Base-by-base conservation (phyloP, 2,113 vertebrate species). In the Neolamprologus hecqui region DNA sequence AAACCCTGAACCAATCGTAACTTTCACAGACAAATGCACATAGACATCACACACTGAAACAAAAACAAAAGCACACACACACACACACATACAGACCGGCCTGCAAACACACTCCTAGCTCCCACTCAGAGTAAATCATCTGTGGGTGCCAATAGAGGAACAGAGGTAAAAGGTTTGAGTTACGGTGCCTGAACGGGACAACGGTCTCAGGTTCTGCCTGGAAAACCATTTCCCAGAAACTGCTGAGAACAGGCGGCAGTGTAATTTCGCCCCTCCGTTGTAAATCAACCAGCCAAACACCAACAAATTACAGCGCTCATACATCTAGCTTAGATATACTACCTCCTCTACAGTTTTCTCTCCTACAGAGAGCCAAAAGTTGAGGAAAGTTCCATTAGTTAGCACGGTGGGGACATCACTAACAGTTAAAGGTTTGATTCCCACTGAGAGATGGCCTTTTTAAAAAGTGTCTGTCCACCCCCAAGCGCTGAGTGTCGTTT, bases 361-460 rank as follows among this genome's bases (percentile, higher is more conserved):
- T 42, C 37, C 58, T 9, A 6, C 82, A 17, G 57, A n/a, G 57
- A 82, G 28, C 17, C 81, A 37, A 9, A 85, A 84, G 65, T 79
- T 6, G 17, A 10, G 28, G 3, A 63, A 85, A 79, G 75, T 79
- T 91, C 81, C 40, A 55, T 81, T 37, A 79, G 73, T 63, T 75
- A 17, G 37, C 8, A 42, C 1, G 28, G 58, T 21, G 65, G 68
- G 55, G 9, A 63, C 77, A 49, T 68, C 75, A n/a, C 80, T 7
- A 82, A 49, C 82, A 23, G 77, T 65, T 82, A 84, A 73, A 79
- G 33, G 86, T 84, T 91, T 47, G 85, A 75, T 84, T 83, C 88
- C 92, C 47, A 35, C 93, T 81, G 90, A 49, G 90, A 55, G 15
- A 15, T 91, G 94, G 91, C 93, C 93, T 95, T 93, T 94, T 81